Conservation (phyloP, 2,113 vertebrate genomes). For the Semicossyphus pulcher region DNA sequence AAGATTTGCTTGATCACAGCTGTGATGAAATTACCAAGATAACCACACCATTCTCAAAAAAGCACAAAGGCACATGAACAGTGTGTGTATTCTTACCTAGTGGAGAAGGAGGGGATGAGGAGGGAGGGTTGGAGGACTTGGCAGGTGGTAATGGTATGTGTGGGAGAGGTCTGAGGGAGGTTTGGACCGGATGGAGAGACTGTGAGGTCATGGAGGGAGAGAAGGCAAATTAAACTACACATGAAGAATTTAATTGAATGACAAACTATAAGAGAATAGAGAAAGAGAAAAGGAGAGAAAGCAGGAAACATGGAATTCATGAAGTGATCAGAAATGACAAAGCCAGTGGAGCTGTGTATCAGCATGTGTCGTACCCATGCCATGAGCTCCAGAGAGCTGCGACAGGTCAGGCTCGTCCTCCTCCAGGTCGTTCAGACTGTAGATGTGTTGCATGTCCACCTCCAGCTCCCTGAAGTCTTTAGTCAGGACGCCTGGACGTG, state of each 20-base stretch:
- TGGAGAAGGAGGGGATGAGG: constrained; percentile 80
- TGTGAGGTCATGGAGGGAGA: constrained; percentile 78
- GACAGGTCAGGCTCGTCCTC: constrained; percentile 87
- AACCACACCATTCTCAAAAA: background rate
- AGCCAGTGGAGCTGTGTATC: background rate
- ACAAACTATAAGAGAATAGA: background rate
- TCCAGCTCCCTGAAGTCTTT: constrained; percentile 91
- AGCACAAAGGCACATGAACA: background rate
- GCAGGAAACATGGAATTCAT: background rate
- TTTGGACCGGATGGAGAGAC: constrained; percentile 85
- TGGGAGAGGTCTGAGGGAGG: constrained; percentile 86
- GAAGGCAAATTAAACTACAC: constrained; percentile 44
- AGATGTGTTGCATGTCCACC: constrained; percentile 87
- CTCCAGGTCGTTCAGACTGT: constrained; percentile 89
- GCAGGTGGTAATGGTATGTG: constrained; percentile 88
- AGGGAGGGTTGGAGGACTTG: constrained; percentile 84
- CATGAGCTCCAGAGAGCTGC: constrained; percentile 67
- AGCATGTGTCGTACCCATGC: constrained; percentile 75
- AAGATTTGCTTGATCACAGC: too few relatives aligned
- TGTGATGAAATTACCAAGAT: too few relatives aligned
- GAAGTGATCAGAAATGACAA: background rate
- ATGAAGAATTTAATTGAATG: background rate
- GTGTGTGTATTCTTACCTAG: constrained; percentile 82
- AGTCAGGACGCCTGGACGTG: constrained; percentile 87
- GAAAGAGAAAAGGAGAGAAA: background rate